phyloP scores from a whole-genome alignment of 2,888 invertebrate genomes.

The Drosophila flavopinicola region DNA sequence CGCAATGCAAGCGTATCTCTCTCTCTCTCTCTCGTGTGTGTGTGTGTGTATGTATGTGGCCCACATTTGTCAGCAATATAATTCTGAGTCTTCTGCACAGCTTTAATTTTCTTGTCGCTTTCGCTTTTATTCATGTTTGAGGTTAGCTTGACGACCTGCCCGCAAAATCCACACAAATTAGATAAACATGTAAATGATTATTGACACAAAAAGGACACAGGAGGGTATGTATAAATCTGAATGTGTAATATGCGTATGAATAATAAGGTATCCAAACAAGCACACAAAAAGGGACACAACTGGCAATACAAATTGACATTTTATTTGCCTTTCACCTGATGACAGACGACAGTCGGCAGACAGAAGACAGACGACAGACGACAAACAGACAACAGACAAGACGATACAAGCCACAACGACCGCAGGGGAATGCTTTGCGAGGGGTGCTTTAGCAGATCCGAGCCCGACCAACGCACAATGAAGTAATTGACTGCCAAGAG shows the following conservation, averaged over 20 bases:
- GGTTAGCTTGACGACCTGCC: slow-evolving; percentile 29
- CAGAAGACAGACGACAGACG: slow-evolving; percentile 5
- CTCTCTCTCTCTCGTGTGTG: slow-evolving; percentile 1
- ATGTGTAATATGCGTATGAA: slow-evolving; percentile 76
- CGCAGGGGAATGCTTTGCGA: background rate
- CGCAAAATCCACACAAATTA: slow-evolving; percentile 63
- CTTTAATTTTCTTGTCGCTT: slow-evolving; percentile 31
- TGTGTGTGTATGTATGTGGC: slow-evolving; percentile 38
- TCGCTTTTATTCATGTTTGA: slow-evolving; percentile 2
- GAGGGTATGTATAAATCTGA: slow-evolving; percentile 62
- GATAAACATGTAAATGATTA: slow-evolving; percentile 78
- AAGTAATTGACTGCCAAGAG: slow-evolving; percentile 44
- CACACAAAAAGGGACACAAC: slow-evolving; percentile 68
- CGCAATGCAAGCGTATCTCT: slow-evolving; percentile 36
- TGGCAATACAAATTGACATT: slow-evolving; percentile 77
- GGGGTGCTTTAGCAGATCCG: slow-evolving; percentile 1
- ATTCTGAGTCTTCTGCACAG: slow-evolving; percentile 25
- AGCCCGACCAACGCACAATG: slow-evolving; percentile 35
- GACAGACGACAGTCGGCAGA: slow-evolving; percentile 61
- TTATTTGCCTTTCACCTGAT: slow-evolving; percentile 79
- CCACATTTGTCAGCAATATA: slow-evolving; percentile 48
- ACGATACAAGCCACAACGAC: slow-evolving; percentile 10
- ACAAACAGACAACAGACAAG: slow-evolving; percentile 1
- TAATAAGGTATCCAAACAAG: slow-evolving; percentile 57
- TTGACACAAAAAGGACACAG: slow-evolving; percentile 68